phyloP scores from a whole-genome alignment of 2,888 invertebrate species.

The Eugnorisma glareosa region DNA sequence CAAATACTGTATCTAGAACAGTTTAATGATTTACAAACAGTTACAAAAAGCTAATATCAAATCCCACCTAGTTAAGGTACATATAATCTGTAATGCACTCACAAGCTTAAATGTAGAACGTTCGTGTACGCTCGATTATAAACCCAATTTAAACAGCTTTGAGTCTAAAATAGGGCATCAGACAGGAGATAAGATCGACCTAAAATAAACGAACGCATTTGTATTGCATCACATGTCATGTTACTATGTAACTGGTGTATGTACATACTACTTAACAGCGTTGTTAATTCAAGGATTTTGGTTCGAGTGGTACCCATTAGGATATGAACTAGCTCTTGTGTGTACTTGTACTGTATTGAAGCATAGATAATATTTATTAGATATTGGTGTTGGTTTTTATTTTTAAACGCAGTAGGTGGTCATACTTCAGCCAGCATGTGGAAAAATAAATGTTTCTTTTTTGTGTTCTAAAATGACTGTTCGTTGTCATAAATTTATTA shows the following conservation, averaged over 20 bases:
- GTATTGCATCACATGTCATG: conserved; percentile 71
- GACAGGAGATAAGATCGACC: conserved; percentile 53
- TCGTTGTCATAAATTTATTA: conserved; percentile 1
- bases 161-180: conserved; percentile 43
- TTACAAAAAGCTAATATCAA: conserved; percentile 58
- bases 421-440: neutral
- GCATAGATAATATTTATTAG: conserved; percentile 31
- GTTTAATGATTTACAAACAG: conserved; percentile 53
- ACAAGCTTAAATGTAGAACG: conserved; percentile 47
- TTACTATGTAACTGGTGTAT: conserved; percentile 64
- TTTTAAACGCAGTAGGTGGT: conserved; percentile 38
- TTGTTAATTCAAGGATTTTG: conserved; percentile 69
- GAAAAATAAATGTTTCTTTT: conserved; percentile 14
- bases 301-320: conserved; percentile 61
- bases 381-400: conserved; percentile 38
- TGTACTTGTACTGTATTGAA: conserved; percentile 33
- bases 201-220: conserved; percentile 65
- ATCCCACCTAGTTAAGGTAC: conserved; percentile 31
- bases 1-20: conserved; percentile 46
- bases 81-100: conserved; percentile 59
- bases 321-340: conserved; percentile 51
- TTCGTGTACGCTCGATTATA: conserved; percentile 31
- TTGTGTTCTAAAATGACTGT: conserved; percentile 14
- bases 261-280: conserved; percentile 58
- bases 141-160: conserved; percentile 28